Base-by-base conservation (phyloP, 2,888 invertebrate species). In the Graphium colonna region DNA sequence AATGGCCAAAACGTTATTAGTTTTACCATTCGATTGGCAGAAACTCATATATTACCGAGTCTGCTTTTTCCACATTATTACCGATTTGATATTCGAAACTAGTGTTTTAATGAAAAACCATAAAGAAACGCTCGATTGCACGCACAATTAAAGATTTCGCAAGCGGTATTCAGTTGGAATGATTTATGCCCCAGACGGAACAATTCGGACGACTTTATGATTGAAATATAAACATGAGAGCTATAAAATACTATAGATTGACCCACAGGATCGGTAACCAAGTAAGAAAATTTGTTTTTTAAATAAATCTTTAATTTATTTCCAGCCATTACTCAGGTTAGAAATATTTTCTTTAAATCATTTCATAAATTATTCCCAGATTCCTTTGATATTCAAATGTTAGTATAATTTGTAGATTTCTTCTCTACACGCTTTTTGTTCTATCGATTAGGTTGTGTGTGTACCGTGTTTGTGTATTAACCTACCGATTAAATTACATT, bases 261-360 rank as follows among this genome's bases (percentile, higher is more conserved):
- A 26, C 15, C 36, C 21, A 54, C 44, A 44, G 10, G 17, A 44
- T 49, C n/a, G 36, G 1, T 36, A 49, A 40, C 17, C 43, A 48
- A 53, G 38, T 43, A 49, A 54, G 53, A 49, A 8, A 51, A 46
- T 52, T 46, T 13, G 36, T 3, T n/a, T 33, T 33, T 9, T 50
- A 38, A 15, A 18, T 17, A 4, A 28, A 12, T 15, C 26, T 31
- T 36, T 36, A 8, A 12, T 12, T 36, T 12, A 12, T 36, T 12
- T 36, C 3, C 9, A 8, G 10, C 3, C 13, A 3, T 36, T 36
- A 12, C 10, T 12, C 10, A 36, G 10, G 12, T 36, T 36, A 36
- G 2, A 36, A 36, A 4, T 36, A 36, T 3, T 12, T 5, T 3
- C 21, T 21, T 21, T n/a, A n/a, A n/a, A n/a, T n/a, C n/a, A n/a